Conservation (phyloP, 1,140 invertebrate genomes). For the Choristoneura fumiferana region DNA sequence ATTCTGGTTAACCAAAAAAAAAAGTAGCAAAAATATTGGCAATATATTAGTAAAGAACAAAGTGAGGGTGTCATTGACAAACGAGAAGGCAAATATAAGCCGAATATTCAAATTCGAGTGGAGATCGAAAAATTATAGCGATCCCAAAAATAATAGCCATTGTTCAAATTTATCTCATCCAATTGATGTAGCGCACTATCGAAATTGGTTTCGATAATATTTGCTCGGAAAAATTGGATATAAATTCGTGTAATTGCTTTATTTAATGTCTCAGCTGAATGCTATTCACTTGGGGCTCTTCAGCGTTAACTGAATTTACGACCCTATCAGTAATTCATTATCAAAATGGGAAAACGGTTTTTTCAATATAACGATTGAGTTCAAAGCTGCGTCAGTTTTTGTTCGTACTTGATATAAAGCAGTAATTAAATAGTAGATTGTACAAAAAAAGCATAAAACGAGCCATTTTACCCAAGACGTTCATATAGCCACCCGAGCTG, state of each 20-base stretch:
- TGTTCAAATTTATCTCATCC: conserved; percentile 59
- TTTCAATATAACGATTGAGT: too few species aligned
- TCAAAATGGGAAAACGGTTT: too few species aligned
- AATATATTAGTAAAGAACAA: neutral
- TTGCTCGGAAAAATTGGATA: conserved; percentile 51
- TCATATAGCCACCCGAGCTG: too few species aligned
- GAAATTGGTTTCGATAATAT: conserved; percentile 71
- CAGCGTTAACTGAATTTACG: conserved; percentile 17
- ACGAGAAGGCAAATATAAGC: conserved; percentile 45
- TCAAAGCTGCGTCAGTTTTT: too few species aligned
- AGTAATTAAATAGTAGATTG: too few species aligned
- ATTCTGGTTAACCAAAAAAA: too few species aligned
- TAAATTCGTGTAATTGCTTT: conserved; percentile 64
- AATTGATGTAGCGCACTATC: conserved; percentile 61
- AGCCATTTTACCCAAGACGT: too few species aligned
- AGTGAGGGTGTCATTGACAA: conserved; percentile 27
- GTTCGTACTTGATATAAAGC: too few species aligned
- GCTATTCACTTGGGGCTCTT: conserved; percentile 28
- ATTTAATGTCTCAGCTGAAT: conserved; percentile 49
- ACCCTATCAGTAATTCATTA: conserved; percentile 17
- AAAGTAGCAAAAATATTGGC: neutral
- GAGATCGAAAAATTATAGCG: conserved; percentile 59
- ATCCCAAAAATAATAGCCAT: conserved; percentile 23
- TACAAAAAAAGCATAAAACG: too few species aligned
- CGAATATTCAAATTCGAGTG: conserved; percentile 60